A percentile compares a stretch with the other conserved stretches of the same genome.
These are phyloP conservation scores for Lasioglossum lativentre DNA, from an alignment of 2,888 invertebrate genomes.

Conservation along the genomic window DNA sequence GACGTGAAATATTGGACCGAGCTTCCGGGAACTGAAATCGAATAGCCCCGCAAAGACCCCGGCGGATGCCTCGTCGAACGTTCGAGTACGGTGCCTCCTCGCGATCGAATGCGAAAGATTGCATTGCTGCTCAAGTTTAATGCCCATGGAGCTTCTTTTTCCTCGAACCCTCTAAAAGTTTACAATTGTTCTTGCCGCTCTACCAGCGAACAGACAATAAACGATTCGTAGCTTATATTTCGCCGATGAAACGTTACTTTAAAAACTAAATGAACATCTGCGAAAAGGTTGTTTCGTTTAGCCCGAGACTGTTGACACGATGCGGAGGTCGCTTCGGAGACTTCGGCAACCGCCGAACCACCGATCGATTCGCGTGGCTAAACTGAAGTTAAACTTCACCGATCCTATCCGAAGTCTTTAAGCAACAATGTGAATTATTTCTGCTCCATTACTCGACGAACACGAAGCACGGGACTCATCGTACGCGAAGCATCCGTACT, in stretches of 20 bases:
- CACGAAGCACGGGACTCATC: neutral
- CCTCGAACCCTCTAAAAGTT: neutral
- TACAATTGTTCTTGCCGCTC: neutral
- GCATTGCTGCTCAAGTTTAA: neutral
- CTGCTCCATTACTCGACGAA: neutral
- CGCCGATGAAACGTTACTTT: too few relatives aligned
- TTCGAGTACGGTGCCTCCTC: neutral
- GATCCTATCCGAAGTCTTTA: neutral
- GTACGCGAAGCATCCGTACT: neutral
- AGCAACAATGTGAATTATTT: neutral
- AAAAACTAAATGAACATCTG: neutral
- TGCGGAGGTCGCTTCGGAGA: neutral
- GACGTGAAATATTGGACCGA: constrained; percentile 20
- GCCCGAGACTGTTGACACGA: neutral
- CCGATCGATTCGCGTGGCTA: neutral
- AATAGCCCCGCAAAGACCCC: neutral
- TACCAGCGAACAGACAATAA: neutral
- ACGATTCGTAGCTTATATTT: neutral
- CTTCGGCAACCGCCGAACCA: neutral
- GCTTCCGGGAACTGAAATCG: constrained; percentile 11
- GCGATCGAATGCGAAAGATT: constrained; percentile 5
- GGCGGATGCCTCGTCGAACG: neutral
- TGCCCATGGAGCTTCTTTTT: too few relatives aligned
- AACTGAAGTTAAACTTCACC: neutral
- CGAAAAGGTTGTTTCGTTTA: too few relatives aligned